phyloP scores from a whole-genome alignment of 2,113 vertebrate genomes.

The Phasianus colchicus region DNA sequence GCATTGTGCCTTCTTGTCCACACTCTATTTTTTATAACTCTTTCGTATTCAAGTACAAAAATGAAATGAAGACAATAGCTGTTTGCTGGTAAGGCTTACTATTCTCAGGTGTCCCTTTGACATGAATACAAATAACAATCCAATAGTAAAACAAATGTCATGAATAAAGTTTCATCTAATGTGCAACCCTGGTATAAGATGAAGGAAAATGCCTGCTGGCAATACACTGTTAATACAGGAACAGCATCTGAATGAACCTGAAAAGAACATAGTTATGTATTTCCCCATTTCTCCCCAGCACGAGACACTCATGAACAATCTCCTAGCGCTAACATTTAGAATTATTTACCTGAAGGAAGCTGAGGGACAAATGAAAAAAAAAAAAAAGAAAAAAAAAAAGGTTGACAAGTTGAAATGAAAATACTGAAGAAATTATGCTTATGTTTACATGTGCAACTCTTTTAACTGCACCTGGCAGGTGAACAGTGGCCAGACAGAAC shows the following conservation, averaged over 20 bases:
- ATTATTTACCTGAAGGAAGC: neutral
- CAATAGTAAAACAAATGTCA: neutral
- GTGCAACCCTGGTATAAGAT: neutral
- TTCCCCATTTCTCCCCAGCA: neutral
- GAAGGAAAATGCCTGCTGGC: neutral
- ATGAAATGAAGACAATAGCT: constrained; percentile 21
- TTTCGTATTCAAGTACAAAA: constrained; percentile 6
- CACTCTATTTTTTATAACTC: constrained; percentile 4
- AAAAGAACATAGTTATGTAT: neutral
- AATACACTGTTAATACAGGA: neutral
- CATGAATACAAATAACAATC: neutral
- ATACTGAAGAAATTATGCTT: neutral
- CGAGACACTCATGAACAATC: neutral
- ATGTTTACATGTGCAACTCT: neutral
- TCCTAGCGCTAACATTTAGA: neutral
- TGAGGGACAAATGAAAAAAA: neutral
- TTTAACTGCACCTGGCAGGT: neutral
- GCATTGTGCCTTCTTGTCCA: neutral
- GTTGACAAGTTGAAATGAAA: neutral
- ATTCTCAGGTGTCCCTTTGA: constrained; percentile 27
- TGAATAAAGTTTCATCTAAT: constrained; percentile 20
- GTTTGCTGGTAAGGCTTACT: constrained; percentile 7
- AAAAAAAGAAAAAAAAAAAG: neutral
- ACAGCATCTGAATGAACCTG: neutral
- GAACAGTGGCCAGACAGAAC: neutral